phyloP scores from a whole-genome alignment of 2,113 vertebrate species.

The Ptyas mucosa region DNA sequence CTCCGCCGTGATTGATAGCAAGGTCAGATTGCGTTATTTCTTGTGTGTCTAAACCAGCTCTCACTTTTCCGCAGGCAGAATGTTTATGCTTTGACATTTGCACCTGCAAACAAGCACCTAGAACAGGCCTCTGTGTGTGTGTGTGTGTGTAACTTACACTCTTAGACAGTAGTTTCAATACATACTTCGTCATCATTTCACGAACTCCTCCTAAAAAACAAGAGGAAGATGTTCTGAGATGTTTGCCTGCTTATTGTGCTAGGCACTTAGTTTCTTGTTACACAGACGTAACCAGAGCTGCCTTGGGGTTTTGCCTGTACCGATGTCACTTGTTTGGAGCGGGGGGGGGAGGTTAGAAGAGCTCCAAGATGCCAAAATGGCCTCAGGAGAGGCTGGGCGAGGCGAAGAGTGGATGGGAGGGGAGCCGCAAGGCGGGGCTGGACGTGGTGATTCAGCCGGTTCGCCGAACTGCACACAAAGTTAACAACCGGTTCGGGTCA shows the following conservation, averaged over 20 bases:
- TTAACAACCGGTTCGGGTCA: no score
- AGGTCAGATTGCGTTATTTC: conserved; percentile 65
- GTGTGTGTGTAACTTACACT: neutral
- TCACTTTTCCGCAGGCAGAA: neutral
- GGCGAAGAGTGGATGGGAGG: no score
- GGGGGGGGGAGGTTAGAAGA: no score
- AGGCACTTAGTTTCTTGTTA: neutral
- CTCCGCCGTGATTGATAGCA: conserved; percentile 92
- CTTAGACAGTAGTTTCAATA: neutral
- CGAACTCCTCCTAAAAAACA: neutral
- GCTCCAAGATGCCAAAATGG: no score
- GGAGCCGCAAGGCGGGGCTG: no score
- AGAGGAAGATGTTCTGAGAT: neutral
- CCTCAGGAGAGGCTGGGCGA: no score
- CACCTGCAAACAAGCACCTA: neutral
- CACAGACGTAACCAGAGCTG: neutral
- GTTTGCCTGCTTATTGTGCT: neutral
- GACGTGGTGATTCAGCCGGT: no score
- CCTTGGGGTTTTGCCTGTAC: no score
- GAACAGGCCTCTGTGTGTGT: neutral
- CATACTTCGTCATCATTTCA: neutral
- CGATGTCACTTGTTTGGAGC: no score
- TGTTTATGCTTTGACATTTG: neutral
- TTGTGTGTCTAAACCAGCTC: neutral
- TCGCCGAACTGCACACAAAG: no score